Percentiles rank a stretch among this genome's conserved stretches.
These are phyloP conservation scores for Alentia gelatinosa DNA, from an alignment of 2,888 invertebrate genomes.

Conservation along the genomic window DNA sequence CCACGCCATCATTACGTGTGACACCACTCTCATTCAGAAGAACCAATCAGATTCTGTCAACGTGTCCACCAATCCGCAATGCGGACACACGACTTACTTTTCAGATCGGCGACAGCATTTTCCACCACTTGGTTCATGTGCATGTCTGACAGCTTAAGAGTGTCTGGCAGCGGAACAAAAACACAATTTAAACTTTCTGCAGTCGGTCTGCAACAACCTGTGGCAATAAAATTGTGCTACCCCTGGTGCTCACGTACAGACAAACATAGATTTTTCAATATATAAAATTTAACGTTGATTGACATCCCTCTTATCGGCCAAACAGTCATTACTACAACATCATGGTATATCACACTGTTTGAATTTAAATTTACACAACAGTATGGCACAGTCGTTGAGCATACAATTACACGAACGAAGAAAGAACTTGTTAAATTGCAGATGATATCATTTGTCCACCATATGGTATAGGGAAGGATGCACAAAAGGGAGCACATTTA, in stretches of 20 bases:
- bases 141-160: conserved; percentile 77
- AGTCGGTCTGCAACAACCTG: conserved; percentile 2
- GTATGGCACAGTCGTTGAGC: no score
- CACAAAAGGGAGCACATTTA: not conserved
- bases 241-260: no score
- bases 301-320: no score
- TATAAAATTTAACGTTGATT: no score
- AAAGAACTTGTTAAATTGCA: no score
- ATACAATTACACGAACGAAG: no score
- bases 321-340: no score
- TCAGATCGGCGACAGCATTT: conserved; percentile 77
- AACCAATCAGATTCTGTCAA: not conserved
- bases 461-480: not conserved
- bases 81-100: conserved; percentile 72
- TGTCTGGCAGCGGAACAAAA: conserved; percentile 73
- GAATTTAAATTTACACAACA: no score
- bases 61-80: not conserved
- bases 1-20: not conserved
- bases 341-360: no score
- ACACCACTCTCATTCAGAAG: conserved; percentile 26
- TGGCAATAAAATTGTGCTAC: no score
- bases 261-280: no score
- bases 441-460: no score
- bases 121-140: conserved; percentile 80
- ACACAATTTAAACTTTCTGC: conserved; percentile 56